These are phyloP conservation scores for Cydia amplana DNA, from an alignment of 1,140 invertebrate species.

Conservation along the genomic window DNA sequence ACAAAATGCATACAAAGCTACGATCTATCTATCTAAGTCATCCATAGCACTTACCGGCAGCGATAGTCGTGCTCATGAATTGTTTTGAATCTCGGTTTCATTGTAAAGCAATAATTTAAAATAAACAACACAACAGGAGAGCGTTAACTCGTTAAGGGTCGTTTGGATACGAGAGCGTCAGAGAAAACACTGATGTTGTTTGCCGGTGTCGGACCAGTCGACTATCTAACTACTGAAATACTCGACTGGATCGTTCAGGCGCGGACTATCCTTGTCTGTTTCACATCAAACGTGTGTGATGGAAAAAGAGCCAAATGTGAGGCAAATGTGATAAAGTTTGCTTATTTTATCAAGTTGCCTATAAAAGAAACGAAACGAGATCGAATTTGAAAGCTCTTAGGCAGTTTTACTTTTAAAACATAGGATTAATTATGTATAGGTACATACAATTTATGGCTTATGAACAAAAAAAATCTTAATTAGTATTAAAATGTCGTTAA, in stretches of 20 bases:
- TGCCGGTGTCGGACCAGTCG: constrained; percentile 7
- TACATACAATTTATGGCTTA: no score
- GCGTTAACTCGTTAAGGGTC: constrained; percentile 21
- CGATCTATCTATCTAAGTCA: neutral
- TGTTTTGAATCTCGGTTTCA: constrained; percentile 41
- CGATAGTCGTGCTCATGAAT: constrained; percentile 51
- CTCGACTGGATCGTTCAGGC: neutral
- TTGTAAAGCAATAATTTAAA: constrained; percentile 4
- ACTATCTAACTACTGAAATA: neutral
- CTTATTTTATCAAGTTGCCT: neutral
- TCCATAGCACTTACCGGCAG: constrained; percentile 50
- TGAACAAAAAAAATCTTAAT: no score
- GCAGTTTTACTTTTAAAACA: neutral
- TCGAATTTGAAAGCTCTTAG: neutral
- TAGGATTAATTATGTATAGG: neutral
- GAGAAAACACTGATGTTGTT: constrained; percentile 22
- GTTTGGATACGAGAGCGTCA: constrained; percentile 35
- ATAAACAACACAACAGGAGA: constrained; percentile 6
- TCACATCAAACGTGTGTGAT: neutral
- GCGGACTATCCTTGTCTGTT: constrained; percentile 1
- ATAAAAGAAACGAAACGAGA: neutral
- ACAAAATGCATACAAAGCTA: neutral
- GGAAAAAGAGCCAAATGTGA: neutral
- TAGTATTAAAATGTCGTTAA: neutral
- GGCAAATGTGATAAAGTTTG: no score